phyloP scores from a whole-genome alignment of 2,888 invertebrate species.

The Pocota personata region DNA sequence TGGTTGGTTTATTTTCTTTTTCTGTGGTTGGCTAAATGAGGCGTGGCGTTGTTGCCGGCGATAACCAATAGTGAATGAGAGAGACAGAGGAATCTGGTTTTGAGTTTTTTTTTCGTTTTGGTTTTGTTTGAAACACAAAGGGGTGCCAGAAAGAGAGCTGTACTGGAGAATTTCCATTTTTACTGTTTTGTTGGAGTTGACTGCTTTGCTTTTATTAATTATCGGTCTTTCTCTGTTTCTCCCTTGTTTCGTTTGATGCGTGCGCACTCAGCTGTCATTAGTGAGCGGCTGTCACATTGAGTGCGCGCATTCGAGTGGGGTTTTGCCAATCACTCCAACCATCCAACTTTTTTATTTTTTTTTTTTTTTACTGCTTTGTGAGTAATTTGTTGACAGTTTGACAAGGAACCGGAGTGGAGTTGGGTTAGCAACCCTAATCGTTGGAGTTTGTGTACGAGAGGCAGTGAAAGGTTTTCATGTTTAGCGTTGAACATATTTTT shows the following conservation, averaged over 20 bases:
- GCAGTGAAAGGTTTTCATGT: conserved; percentile 39
- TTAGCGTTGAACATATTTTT: conserved; percentile 38
- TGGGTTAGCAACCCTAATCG: conserved; percentile 61
- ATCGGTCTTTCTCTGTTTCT: conserved; percentile 46
- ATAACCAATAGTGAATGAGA: conserved; percentile 51
- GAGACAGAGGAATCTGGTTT: conserved; percentile 36
- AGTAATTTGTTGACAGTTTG: conserved; percentile 73
- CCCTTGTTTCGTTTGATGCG: conserved; percentile 45
- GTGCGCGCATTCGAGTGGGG: conserved; percentile 68
- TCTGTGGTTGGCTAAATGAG: conserved; percentile 24
- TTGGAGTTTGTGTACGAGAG: conserved; percentile 32
- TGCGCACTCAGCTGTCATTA: conserved; percentile 82
- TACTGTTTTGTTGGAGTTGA: conserved; percentile 17
- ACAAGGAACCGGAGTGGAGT: conserved; percentile 62
- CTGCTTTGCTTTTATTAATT: conserved; percentile 42
- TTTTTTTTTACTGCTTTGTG: conserved; percentile 45
- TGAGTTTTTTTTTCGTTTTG: background rate
- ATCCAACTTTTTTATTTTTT: background rate
- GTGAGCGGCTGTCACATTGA: conserved; percentile 76
- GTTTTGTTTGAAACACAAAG: background rate
- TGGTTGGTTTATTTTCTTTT: conserved; percentile 20
- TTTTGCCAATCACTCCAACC: conserved; percentile 55
- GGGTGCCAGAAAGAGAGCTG: conserved; percentile 45
- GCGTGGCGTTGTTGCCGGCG: conserved; percentile 37
- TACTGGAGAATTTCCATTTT: background rate